Percentiles rank a stretch among this genome's conserved stretches.
Conservation (phyloP, 2,797 vertebrate species). For the Chloroceryle inda region DNA sequence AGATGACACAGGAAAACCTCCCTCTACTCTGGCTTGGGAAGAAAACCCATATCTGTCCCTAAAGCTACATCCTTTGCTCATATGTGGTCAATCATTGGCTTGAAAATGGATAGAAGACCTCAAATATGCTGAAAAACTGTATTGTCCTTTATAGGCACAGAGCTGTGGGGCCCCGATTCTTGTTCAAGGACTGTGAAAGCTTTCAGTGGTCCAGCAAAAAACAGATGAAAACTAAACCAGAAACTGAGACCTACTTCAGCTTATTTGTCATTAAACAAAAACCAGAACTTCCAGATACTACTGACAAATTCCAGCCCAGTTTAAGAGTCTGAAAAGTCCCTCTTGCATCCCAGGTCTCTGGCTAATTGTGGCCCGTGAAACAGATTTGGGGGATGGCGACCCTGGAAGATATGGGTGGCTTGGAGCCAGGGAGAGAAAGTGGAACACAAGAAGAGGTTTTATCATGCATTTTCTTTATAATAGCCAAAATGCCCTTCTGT, state of each 20-base stretch:
- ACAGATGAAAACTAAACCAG: neutral
- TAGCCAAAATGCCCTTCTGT: conserved; percentile 24
- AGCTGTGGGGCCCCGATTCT: neutral
- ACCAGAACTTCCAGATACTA: neutral
- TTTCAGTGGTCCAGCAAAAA: neutral
- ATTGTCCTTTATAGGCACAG: neutral
- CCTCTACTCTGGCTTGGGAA: neutral
- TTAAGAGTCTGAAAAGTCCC: neutral
- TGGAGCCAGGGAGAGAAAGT: neutral
- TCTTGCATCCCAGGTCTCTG: neutral
- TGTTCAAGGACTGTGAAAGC: neutral
- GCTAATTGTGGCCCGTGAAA: neutral
- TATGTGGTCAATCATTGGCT: neutral
- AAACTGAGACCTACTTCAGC: neutral
- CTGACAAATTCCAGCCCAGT: neutral
- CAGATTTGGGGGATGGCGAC: neutral
- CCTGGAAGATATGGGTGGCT: neutral
- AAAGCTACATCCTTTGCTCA: neutral
- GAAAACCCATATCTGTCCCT: neutral
- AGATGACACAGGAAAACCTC: neutral
- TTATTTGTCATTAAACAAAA: neutral
- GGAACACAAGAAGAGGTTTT: neutral
- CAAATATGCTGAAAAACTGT: neutral
- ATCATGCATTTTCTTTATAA: neutral
- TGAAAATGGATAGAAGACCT: neutral